Conservation (phyloP, 2,113 vertebrate species). For the Zosterops hypoxanthus region DNA sequence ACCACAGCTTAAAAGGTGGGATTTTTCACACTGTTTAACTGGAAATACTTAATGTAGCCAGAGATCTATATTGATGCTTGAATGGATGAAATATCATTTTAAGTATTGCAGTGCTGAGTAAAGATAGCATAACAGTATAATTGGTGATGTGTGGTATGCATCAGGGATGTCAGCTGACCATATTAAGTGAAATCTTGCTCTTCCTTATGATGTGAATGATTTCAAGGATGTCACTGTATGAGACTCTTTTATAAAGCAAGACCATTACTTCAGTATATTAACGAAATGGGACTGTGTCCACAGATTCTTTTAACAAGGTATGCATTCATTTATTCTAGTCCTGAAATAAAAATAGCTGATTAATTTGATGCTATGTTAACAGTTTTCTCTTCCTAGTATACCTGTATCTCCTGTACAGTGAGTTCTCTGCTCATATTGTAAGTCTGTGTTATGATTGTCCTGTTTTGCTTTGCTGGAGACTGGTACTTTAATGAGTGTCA, state of each 20-base stretch:
- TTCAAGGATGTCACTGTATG: neutral
- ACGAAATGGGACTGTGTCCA: neutral
- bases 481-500: neutral
- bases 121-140: neutral
- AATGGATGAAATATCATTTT: neutral
- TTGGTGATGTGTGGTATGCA: neutral
- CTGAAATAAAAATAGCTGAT: neutral
- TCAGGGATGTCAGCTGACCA: neutral
- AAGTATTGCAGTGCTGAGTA: neutral
- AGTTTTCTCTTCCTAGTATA: neutral
- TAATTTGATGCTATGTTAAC: neutral
- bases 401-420: neutral
- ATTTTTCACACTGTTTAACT: neutral
- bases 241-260: neutral
- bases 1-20: neutral
- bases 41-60: neutral
- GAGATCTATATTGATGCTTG: neutral
- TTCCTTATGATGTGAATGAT: neutral
- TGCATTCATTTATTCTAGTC: neutral
- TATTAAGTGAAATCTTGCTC: neutral
- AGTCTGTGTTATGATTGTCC: neutral
- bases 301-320: neutral
- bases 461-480: neutral
- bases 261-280: neutral
- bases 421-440: neutral